Base-by-base conservation (phyloP, 35 echinoderm and acorn worm species). In the Patiria miniata region DNA sequence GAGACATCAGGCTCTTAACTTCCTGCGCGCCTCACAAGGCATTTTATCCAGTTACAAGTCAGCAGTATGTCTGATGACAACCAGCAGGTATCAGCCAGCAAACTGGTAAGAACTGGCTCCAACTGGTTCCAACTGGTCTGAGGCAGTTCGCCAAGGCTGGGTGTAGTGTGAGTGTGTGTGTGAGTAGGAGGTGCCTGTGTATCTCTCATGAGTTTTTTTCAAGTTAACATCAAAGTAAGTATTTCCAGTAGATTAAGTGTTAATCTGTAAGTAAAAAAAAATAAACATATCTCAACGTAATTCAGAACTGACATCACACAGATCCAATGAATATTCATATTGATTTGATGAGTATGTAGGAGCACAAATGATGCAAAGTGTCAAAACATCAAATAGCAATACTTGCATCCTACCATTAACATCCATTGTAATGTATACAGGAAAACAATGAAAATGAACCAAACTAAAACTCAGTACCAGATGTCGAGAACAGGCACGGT, bases 101-200 rank as follows among this genome's bases (percentile, higher is more conserved):
- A 22, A 26, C 65, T 30, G 65, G 23, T 26, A 73, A 32, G 65
- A 73, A 73, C 65, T 36, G 65, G 65, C 29, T 26, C 65, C 26
- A 73, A 73, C 65, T 23, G 26, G 65, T 73, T 73, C 65, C 65
- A 22, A 73, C 65, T 73, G 65, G 65, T 73, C 65, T 73, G 65
- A 73, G 65, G 65, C 65, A 32, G 65, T 73, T 73, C 34, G 65
- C 26, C 14, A 34, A 73, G 65, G 65, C 65, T 73, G 65, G 65
- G 65, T 73, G 65, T 73, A 73, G 65, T 73, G 65, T 73, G 65
- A 73, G 65, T 73, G 65, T 73, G 65, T 73, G 65, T 73, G 65
- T 73, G 65, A 73, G 65, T 73, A 73, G 65, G 65, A 73, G 65
- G 65, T 73, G 65, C 65, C 65, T 73, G 65, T 73, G 65, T 73